phyloP scores from a whole-genome alignment of 2,113 vertebrate species.

The Aptenodytes patagonicus region DNA sequence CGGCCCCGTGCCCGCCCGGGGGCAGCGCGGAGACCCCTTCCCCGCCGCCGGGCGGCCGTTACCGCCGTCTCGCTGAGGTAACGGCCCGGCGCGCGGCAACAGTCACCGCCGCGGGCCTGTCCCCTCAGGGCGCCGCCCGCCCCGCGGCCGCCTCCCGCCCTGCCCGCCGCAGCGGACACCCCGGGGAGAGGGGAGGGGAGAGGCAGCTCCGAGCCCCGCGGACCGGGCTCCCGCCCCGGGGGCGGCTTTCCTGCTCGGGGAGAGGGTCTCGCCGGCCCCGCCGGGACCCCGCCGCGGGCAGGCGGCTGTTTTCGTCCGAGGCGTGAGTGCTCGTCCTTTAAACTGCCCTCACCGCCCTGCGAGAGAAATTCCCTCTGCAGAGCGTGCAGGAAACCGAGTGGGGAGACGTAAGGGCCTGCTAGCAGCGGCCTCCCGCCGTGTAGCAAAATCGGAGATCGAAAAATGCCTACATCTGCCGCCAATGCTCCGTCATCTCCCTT shows the following conservation, averaged over 20 bases:
- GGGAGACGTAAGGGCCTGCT: neutral
- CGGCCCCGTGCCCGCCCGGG: neutral
- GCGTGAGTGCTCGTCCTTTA: no score
- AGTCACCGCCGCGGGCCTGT: neutral
- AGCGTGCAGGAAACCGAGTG: rapidly evolving
- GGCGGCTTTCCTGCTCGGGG: neutral
- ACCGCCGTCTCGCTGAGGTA: neutral
- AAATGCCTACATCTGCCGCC: rapidly evolving
- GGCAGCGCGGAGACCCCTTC: neutral
- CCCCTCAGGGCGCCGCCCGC: neutral
- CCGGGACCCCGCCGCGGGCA: neutral
- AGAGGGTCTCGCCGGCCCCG: neutral
- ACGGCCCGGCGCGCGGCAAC: neutral
- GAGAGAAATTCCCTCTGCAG: neutral
- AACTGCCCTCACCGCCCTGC: neutral
- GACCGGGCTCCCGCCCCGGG: no score
- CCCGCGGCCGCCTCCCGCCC: neutral
- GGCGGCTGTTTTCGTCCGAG: neutral
- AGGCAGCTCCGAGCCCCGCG: neutral
- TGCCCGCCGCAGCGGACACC: neutral
- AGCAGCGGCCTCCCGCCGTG: neutral
- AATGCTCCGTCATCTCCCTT: neutral
- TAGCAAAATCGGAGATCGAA: rapidly evolving
- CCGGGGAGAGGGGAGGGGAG: no score
- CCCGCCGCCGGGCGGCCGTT: no score